Percentiles rank a stretch among this genome's conserved stretches.
Evolutionary conservation across 2,797 vertebrate genomes (phyloP).

Genomic region (Buphagus erythrorhynchus): DNA sequence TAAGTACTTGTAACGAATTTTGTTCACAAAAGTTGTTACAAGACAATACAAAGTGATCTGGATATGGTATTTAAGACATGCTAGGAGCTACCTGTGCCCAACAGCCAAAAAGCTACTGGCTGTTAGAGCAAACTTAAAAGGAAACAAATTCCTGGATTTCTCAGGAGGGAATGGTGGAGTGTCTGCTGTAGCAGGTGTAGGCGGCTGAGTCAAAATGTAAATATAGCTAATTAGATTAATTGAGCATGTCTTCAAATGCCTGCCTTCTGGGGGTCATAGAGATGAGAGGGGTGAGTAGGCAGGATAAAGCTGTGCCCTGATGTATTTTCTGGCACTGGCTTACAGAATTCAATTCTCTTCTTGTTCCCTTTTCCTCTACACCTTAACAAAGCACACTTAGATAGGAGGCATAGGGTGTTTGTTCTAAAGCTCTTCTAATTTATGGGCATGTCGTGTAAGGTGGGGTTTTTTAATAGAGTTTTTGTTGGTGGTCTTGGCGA

Average conservation of each 20-base stretch:
- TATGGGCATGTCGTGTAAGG: background rate
- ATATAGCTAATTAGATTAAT: conserved; percentile 17
- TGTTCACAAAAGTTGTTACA: background rate
- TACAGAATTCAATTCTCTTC: background rate
- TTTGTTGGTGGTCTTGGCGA: background rate
- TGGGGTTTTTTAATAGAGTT: fast-evolving
- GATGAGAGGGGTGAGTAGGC: background rate
- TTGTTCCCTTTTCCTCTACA: background rate
- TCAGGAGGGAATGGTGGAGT: background rate
- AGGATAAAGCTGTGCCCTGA: background rate
- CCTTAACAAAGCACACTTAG: background rate
- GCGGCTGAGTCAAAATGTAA: conserved; percentile 1
- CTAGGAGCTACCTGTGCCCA: background rate
- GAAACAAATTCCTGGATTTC: background rate
- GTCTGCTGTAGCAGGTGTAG: background rate
- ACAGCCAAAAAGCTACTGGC: background rate
- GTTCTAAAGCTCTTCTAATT: background rate
- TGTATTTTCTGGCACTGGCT: background rate
- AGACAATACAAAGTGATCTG: background rate
- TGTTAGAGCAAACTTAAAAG: background rate
- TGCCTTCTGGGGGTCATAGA: background rate
- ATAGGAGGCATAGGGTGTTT: background rate
- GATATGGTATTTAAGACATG: background rate
- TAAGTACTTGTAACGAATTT: background rate
- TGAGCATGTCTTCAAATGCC: background rate